Base-by-base conservation (phyloP, 2,113 vertebrate genomes). In the Pteronura brasiliensis region DNA sequence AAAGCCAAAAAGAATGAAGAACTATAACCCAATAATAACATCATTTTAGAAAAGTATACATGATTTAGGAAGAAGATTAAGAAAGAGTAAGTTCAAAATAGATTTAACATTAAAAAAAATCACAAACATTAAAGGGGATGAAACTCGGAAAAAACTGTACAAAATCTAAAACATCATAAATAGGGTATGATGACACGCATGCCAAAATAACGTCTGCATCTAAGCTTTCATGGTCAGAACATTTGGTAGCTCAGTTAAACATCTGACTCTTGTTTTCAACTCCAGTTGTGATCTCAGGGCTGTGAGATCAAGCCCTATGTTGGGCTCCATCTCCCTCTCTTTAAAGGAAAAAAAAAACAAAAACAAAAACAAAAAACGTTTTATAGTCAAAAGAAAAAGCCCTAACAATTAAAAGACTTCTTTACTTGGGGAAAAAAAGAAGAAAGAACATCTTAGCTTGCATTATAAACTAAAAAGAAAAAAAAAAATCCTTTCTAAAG, bases 371-470 rank as follows among this genome's bases (percentile, higher is more conserved):
- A 42, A 42, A 42, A 42, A 42, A 42, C 4, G 18, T 97, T 76
- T 92, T 76, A 85, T 77, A 59, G 88, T 86, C 82, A 96, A 96
- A 94, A 87, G 23, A 85, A 93, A 90, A 95, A 94, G 15, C 89
- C 18, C 61, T 93, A 88, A 81, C 31, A 59, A 57, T 74, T 85
- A 69, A 92, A 49, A 80, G n/a, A 47, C 34, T 72, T 74, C 63
- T 96, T 55, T 31, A 18, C 14, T 44, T 44, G 25, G 71, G n/a
- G 17, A 9, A 21, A 13, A 7, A n/a, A 52, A 76, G 49, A 79
- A 49, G 57, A 36, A 67, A 95, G 52, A 63, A 39, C 3, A 94
- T 8, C 59, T 91, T 88, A 79, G 7, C 86, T 80, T 97, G 36
- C 55, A 95, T 89, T 85, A 81, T 39, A 82, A 82, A 90, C 77